A percentile compares a stretch with the other conserved stretches of the same genome.
Evolutionary conservation across 2,888 invertebrate genomes (phyloP).

Genomic region (Troilus luridus): DNA sequence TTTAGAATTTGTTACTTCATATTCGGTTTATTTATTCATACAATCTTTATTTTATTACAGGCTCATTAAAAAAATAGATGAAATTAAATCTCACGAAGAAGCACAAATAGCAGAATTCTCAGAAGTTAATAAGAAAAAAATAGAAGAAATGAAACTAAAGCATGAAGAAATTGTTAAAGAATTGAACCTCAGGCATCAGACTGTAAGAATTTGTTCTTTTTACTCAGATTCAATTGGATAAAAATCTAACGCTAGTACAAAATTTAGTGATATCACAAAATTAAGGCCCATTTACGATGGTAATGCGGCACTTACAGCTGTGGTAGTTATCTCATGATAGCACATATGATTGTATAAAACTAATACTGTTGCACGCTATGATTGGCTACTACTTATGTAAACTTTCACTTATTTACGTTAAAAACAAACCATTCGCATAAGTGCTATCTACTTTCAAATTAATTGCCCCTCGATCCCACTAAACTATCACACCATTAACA

Average conservation of each 20-base stretch:
- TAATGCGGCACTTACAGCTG: too few species aligned
- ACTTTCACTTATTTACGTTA: too few species aligned
- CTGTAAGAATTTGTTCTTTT: conserved; percentile 57
- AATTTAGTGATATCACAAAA: neutral
- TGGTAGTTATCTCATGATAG: too few species aligned
- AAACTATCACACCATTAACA: too few species aligned
- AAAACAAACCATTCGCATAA: too few species aligned
- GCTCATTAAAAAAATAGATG: conserved; percentile 63
- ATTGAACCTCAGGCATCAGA: conserved; percentile 67
- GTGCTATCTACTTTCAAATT: too few species aligned
- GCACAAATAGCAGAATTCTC: conserved; percentile 71
- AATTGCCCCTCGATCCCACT: too few species aligned
- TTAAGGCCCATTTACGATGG: too few species aligned
- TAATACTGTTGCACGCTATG: too few species aligned
- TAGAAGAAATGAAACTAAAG: conserved; percentile 71
- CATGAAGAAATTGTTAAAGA: conserved; percentile 70
- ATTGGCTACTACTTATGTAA: too few species aligned
- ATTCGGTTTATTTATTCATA: neutral
- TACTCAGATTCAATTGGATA: neutral
- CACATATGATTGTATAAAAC: too few species aligned
- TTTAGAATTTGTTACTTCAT: neutral
- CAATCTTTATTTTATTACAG: neutral
- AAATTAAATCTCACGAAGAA: conserved; percentile 68
- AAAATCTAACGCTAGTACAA: neutral
- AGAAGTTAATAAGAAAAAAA: conserved; percentile 70